Base-by-base conservation (phyloP, 2,113 vertebrate species). In the Puma concolor region DNA sequence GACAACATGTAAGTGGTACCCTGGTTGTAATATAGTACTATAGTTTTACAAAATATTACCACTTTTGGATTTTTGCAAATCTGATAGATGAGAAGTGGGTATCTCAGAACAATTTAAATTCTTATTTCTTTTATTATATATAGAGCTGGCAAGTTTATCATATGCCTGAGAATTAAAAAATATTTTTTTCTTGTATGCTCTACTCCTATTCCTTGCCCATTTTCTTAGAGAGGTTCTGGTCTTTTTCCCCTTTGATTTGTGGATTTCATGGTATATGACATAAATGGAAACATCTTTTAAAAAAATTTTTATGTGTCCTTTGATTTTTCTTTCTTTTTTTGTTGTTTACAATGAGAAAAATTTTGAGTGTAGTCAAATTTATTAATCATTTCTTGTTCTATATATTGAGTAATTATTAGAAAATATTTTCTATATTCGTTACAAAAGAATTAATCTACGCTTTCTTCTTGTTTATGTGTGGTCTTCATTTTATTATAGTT, bases 1-100 rank as follows among this genome's bases (percentile, higher is more conserved):
- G 29, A 19, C 16, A 88, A 27, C 14, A 64, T 12, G 44, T 79
- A 31, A 81, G 31, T 25, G 85, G 16, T 13, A 36, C 14, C 33
- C 48, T 67, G 16, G 13, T 52, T 83, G 2, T 76, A 21, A 44
- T 63, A 52, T 3, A 13, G 5, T 64, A 48, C 21, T 60, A 60
- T 0, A 29, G 48, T 50, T 95, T 90, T 74, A 13, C 27, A 76
- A 21, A 50, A 36, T 77, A 13, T 19, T 87, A 83, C 5, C 8
- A 91, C 38, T 92, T 95, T 81, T 44, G n/a, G 13, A 64, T 6
- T 92, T 87, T 72, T 92, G 33, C 33, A 87, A 41, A 86, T 79
- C 21, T 95, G 66, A 52, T 87, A n/a, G n/a, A 54, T 87, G 25
- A 92, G 52, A 91, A 92, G 54, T 87, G 21, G 15, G 21, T 92